These are phyloP conservation scores for Aleiodes alternator DNA, from an alignment of 2,888 invertebrate genomes.

Conservation along the genomic window DNA sequence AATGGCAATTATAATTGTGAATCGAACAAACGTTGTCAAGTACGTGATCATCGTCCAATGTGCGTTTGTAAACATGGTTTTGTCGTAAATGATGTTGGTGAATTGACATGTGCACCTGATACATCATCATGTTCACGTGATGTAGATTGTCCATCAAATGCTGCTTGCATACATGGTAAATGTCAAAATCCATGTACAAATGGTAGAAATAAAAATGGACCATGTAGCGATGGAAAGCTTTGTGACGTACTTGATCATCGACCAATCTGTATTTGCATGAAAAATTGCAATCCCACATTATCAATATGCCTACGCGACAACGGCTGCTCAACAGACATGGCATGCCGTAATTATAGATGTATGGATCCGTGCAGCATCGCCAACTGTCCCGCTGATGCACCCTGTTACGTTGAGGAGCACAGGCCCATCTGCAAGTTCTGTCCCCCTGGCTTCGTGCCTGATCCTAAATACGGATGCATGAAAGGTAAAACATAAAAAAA, in stretches of 20 bases:
- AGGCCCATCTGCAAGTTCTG: slow-evolving; percentile 97
- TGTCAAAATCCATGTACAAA: slow-evolving; percentile 91
- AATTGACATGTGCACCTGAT: slow-evolving; percentile 90
- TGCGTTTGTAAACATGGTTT: slow-evolving; percentile 94
- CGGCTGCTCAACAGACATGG: slow-evolving; percentile 90
- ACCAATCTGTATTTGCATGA: slow-evolving; percentile 90
- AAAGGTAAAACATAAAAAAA: slow-evolving; percentile 86
- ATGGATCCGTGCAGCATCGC: slow-evolving; percentile 92
- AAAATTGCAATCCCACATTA: slow-evolving; percentile 89
- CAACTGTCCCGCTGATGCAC: slow-evolving; percentile 89
- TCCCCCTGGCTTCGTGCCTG: slow-evolving; percentile 93
- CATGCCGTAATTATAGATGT: slow-evolving; percentile 92
- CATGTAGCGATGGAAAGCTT: slow-evolving; percentile 88
- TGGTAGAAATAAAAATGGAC: slow-evolving; percentile 77
- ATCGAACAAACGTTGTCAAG: slow-evolving; percentile 91
- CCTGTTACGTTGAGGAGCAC: slow-evolving; percentile 96
- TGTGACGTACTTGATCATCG: slow-evolving; percentile 93
- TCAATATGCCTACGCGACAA: slow-evolving; percentile 93
- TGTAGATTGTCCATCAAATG: slow-evolving; percentile 90
- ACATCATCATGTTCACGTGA: slow-evolving; percentile 87
- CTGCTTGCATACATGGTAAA: slow-evolving; percentile 88
- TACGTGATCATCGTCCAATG: slow-evolving; percentile 88
- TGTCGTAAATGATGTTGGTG: slow-evolving; percentile 90
- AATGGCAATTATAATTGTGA: slow-evolving; percentile 82
- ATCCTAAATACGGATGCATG: slow-evolving; percentile 94